phyloP scores from a whole-genome alignment of 2,113 vertebrate genomes.

The Syrmaticus mikado region DNA sequence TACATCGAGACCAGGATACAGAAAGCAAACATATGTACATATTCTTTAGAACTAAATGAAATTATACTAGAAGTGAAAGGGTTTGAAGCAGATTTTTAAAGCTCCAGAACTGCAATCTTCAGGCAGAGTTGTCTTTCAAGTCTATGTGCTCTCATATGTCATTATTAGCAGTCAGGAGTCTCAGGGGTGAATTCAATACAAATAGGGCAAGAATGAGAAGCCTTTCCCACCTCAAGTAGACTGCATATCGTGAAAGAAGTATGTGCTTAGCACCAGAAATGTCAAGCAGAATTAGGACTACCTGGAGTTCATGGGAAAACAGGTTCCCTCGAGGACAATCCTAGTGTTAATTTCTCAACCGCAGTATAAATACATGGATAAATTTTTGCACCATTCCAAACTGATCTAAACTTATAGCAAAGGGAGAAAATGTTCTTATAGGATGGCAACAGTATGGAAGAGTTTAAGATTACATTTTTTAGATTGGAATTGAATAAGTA shows the following conservation, averaged over 20 bases:
- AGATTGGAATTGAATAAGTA: not conserved
- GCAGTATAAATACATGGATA: not conserved
- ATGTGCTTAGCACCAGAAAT: not conserved
- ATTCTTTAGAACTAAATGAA: not conserved
- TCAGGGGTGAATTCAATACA: not conserved
- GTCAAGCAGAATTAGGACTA: not conserved
- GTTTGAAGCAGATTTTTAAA: not conserved
- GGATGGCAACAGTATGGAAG: not conserved
- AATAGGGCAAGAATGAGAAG: not conserved
- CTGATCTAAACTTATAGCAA: not conserved
- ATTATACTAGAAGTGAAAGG: not conserved
- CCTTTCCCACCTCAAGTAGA: not conserved
- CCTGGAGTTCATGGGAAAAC: not conserved
- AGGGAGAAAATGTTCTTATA: not conserved
- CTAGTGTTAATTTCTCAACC: rapidly evolving
- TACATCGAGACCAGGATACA: not conserved
- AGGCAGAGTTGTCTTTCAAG: not conserved
- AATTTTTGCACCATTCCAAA: not conserved
- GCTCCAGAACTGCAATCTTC: not conserved
- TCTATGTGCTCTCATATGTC: not conserved
- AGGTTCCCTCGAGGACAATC: not conserved
- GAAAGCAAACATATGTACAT: not conserved
- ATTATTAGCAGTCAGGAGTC: not conserved
- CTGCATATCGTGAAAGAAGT: not conserved
- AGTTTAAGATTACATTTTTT: not conserved